Base-by-base conservation (phyloP, 2,888 invertebrate genomes). In the Oxycera nigricornis region DNA sequence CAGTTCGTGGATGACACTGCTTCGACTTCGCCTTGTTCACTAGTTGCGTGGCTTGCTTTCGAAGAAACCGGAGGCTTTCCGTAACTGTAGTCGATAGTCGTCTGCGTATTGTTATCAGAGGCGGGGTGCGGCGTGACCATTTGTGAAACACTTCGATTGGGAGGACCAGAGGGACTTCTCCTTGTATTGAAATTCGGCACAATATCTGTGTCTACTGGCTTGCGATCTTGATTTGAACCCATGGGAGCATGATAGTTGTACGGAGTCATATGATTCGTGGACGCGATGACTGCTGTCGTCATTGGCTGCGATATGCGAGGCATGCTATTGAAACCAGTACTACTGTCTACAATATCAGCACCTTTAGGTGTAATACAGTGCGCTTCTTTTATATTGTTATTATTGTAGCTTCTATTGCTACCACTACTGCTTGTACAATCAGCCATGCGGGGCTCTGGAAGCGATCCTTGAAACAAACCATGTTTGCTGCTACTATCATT, bases 1-100 rank as follows among this genome's bases (percentile, higher is more conserved):
- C 24, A 57, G 41, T 72, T 72, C 22, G 73, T 55, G 7, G 73
- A 73, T 11, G 73, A 73, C 1, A 73, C 73, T 2, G 41, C 31
- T 17, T 62, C 62, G 4, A n/a, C 31, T 17, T 61, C 61, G 7
- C 2, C 9, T 52, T 41, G 61, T 20, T 22, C 17, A 30, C 14
- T 14, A 11, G 3, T 14, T 46, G 14, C 14, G 2, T 3, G 11
- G 14, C 14, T 46, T 46, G 46, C 6, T 11, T 46, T 3, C 3
- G 11, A 46, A 14, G 46, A 11, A 7, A n/a, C n/a, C n/a, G n/a
- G n/a, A n/a, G n/a, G n/a, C n/a, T n/a, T n/a, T n/a, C n/a, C n/a
- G n/a, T n/a, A n/a, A n/a, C n/a, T n/a, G n/a, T n/a, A 11, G 14
- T 46, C 24, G 24, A 14, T 26, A 24, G 1, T 20, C 3, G 2